Percentiles rank a stretch among this genome's conserved stretches.
Evolutionary conservation across 2,797 vertebrate genomes (phyloP).

Genomic region (Pseudochirops cupreus): DNA sequence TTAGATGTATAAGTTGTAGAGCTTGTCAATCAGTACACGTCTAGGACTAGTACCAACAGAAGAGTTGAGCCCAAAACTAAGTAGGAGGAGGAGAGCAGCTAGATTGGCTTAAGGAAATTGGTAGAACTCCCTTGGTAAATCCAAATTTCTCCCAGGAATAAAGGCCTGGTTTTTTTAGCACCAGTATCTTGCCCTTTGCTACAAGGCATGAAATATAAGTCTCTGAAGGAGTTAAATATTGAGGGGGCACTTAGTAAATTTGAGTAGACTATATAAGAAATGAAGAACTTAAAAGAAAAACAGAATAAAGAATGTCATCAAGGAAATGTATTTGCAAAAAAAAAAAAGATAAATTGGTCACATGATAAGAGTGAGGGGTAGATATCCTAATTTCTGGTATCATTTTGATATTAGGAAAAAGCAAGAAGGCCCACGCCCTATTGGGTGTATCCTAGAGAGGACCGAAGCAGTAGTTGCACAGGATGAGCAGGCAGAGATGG

Average conservation of each 20-base stretch:
- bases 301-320: neutral
- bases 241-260: neutral
- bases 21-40: neutral
- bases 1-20: neutral
- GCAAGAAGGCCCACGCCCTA: neutral
- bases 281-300: neutral
- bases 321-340: neutral
- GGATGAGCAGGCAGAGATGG: neutral
- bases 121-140: neutral
- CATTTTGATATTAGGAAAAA: neutral
- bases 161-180: neutral
- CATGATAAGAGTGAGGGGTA: neutral
- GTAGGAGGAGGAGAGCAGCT: neutral
- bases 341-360: neutral
- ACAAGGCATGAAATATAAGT: neutral
- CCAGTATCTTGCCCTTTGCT: neutral
- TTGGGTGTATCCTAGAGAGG: neutral
- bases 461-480: neutral
- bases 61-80: neutral
- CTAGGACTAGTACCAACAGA: neutral
- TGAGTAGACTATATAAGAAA: neutral
- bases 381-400: neutral
- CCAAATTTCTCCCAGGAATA: neutral
- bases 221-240: neutral
- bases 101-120: neutral